phyloP scores from a whole-genome alignment of 2,113 vertebrate genomes.

The Semicossyphus pulcher region DNA sequence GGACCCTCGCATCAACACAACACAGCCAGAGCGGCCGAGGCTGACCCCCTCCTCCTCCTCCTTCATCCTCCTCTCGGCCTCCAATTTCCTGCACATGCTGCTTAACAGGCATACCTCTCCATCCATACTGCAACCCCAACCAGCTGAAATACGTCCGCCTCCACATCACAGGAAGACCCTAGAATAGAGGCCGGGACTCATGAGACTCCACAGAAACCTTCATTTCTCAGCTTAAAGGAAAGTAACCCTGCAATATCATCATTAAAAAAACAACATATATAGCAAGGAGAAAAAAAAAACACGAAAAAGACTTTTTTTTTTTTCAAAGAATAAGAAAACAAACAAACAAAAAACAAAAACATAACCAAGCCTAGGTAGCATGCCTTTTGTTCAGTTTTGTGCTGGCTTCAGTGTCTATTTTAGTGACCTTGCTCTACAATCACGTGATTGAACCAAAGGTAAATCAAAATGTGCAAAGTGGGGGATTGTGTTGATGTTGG shows the following conservation, averaged over 20 bases:
- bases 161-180: slow-evolving; percentile 68
- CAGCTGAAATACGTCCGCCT: slow-evolving; percentile 85
- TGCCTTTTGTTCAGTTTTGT: slow-evolving; percentile 82
- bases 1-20: slow-evolving; percentile 77
- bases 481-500: slow-evolving; percentile 39
- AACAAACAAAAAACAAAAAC: slow-evolving; percentile 52
- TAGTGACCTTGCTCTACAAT: slow-evolving; percentile 67
- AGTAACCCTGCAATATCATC: slow-evolving; percentile 61
- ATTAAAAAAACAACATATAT: slow-evolving; percentile 30
- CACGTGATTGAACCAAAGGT: slow-evolving; percentile 72
- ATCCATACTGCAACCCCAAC: slow-evolving; percentile 82
- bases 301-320: slow-evolving; percentile 63
- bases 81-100: slow-evolving; percentile 84
- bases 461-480: slow-evolving; percentile 60
- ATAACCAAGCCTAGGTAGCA: slow-evolving; percentile 81
- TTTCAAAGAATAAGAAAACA: slow-evolving; percentile 65
- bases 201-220: slow-evolving; percentile 60
- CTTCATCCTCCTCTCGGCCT: slow-evolving; percentile 67
- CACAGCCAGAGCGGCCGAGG: slow-evolving; percentile 79
- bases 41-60: slow-evolving; percentile 75
- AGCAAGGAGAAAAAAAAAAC: slow-evolving; percentile 43
- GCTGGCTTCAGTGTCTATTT: slow-evolving; percentile 82
- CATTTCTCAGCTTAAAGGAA: slow-evolving; percentile 65
- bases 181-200: slow-evolving; percentile 63
- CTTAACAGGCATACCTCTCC: slow-evolving; percentile 86